phyloP scores from a whole-genome alignment of 1,140 invertebrate genomes.

The Sinella curviseta region DNA sequence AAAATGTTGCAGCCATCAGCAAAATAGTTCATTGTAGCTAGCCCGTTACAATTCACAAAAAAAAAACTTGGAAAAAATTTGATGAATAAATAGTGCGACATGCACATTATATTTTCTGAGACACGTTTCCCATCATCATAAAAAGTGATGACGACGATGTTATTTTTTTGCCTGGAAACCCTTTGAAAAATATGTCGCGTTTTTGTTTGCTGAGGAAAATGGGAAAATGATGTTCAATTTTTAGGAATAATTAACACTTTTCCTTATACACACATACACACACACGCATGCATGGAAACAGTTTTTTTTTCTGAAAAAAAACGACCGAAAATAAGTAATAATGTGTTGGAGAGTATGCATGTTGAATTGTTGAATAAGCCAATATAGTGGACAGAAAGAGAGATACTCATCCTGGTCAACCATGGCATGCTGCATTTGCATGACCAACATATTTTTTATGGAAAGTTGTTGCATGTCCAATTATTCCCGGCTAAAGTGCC shows the following conservation, averaged over 20 bases:
- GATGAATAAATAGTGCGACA: too few relatives aligned
- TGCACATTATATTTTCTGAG: too few relatives aligned
- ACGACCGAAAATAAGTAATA: background rate
- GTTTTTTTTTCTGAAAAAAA: background rate
- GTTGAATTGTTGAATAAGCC: background rate
- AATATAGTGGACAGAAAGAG: too few relatives aligned
- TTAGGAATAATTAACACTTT: slow-evolving; percentile 18
- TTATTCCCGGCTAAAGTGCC: too few relatives aligned
- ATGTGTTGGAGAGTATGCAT: background rate
- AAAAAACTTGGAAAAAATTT: too few relatives aligned
- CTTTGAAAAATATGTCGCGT: too few relatives aligned
- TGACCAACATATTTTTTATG: background rate
- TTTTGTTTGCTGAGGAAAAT: slow-evolving; percentile 3
- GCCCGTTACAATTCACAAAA: too few relatives aligned
- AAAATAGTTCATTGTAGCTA: too few relatives aligned
- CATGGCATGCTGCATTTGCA: background rate
- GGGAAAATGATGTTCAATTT: background rate
- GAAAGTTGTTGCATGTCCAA: slow-evolving; percentile 21
- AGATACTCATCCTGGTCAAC: background rate
- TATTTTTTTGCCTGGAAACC: too few relatives aligned
- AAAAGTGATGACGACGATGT: too few relatives aligned
- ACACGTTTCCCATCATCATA: too few relatives aligned
- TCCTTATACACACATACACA: background rate
- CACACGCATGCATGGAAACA: background rate
- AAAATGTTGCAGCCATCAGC: too few relatives aligned